phyloP scores from a whole-genome alignment of 2,797 vertebrate species.

The Channallabes apus region DNA sequence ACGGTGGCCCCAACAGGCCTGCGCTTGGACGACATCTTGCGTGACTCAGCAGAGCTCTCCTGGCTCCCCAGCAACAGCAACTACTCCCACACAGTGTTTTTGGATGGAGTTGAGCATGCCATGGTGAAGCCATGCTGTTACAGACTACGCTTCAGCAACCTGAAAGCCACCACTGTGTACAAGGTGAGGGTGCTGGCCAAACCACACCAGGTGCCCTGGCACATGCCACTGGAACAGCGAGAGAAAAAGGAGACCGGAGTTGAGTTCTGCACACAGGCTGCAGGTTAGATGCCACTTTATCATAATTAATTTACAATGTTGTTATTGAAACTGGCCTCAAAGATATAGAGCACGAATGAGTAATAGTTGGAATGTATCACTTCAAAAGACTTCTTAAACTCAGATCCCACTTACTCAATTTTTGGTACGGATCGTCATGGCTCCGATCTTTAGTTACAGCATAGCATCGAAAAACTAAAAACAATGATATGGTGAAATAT shows the following conservation, averaged over 20 bases:
- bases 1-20: conserved; percentile 90
- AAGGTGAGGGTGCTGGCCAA: conserved; percentile 89
- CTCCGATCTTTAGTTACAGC: no score
- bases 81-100: conserved; percentile 91
- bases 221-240: conserved; percentile 93
- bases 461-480: no score
- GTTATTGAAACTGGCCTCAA: background rate
- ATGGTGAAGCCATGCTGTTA: conserved; percentile 83
- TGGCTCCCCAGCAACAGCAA: conserved; percentile 98
- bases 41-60: conserved; percentile 89
- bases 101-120: conserved; percentile 88
- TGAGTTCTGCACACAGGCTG: conserved; percentile 94
- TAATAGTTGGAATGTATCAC: background rate
- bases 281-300: conserved; percentile 75
- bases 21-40: conserved; percentile 87
- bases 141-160: conserved; percentile 85
- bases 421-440: no score
- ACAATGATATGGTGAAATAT: no score
- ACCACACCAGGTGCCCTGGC: conserved; percentile 98
- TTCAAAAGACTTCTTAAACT: background rate
- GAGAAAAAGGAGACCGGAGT: conserved; percentile 91
- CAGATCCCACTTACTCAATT: no score
- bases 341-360: background rate
- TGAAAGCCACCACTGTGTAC: conserved; percentile 88
- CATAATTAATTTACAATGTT: background rate